Evolutionary conservation across 1,140 invertebrate species (phyloP).

Genomic region (Gonatopus flavifemur): DNA sequence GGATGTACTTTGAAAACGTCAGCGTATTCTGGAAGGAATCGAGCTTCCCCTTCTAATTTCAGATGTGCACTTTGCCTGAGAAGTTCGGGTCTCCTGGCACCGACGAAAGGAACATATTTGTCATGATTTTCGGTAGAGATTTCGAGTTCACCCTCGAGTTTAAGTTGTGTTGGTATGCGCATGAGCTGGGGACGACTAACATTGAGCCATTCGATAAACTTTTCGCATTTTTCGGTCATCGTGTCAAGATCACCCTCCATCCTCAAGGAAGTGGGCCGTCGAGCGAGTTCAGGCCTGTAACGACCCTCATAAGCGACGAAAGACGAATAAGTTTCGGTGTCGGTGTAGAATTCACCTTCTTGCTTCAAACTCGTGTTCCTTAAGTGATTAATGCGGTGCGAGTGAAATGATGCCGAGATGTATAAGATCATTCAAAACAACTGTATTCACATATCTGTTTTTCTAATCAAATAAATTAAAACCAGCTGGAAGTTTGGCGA

Average conservation of each 20-base stretch:
- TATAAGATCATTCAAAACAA: too few species aligned
- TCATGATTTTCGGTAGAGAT: constrained; percentile 59
- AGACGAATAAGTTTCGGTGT: constrained; percentile 45
- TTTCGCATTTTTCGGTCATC: constrained; percentile 57
- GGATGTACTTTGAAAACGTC: constrained; percentile 47
- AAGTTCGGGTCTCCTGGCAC: constrained; percentile 47
- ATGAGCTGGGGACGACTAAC: constrained; percentile 49
- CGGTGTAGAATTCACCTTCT: constrained; percentile 38
- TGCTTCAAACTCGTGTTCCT: constrained; percentile 32
- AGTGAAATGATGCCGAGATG: too few species aligned
- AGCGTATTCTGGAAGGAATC: constrained; percentile 51
- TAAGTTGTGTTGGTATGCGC: constrained; percentile 53
- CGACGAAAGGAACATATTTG: constrained; percentile 55
- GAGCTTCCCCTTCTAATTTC: constrained; percentile 51
- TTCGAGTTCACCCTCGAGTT: constrained; percentile 58
- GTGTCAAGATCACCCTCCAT: constrained; percentile 59
- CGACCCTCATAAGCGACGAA: constrained; percentile 48
- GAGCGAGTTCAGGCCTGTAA: constrained; percentile 51
- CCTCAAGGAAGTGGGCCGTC: constrained; percentile 57
- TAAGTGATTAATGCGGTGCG: too few species aligned
- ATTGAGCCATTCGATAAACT: constrained; percentile 58
- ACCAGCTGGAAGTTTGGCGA: too few species aligned
- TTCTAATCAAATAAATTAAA: too few species aligned
- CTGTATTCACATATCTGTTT: too few species aligned
- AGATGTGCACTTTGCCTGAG: constrained; percentile 48